Evolutionary conservation across 2,113 vertebrate genomes (phyloP).

Genomic region (Artemisiospiza belli): DNA sequence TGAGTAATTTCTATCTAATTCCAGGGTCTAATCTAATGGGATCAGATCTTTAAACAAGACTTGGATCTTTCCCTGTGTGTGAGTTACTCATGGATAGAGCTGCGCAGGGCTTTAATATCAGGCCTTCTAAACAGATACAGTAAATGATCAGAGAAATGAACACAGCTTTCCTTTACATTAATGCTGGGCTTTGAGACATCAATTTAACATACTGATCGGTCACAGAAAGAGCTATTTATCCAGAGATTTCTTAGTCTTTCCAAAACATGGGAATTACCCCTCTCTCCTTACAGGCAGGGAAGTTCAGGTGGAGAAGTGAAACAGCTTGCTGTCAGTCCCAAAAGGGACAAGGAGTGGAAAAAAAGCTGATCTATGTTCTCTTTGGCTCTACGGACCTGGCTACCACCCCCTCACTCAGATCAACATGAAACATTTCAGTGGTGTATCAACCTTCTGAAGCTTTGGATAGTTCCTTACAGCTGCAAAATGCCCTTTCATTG

Average conservation of each 20-base stretch:
- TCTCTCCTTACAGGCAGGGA: neutral
- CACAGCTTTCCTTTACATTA: neutral
- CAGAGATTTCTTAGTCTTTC: neutral
- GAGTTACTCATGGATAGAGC: neutral
- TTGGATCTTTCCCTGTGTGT: neutral
- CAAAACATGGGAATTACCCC: neutral
- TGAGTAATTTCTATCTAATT: neutral
- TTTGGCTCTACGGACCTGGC: neutral
- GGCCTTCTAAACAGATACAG: neutral
- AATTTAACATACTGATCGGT: neutral
- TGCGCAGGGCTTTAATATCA: neutral
- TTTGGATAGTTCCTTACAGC: rapidly evolving
- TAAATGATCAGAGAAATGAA: neutral
- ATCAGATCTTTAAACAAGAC: neutral
- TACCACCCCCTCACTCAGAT: neutral
- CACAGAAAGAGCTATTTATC: neutral
- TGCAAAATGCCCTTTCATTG: neutral
- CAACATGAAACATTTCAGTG: neutral
- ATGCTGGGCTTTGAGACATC: neutral
- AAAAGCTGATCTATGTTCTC: neutral
- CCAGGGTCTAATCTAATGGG: neutral
- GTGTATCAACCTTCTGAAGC: neutral
- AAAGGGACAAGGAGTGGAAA: neutral
- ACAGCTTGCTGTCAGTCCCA: neutral
- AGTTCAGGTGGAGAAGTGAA: neutral